Conservation (phyloP, 2,113 vertebrate genomes). For the Formicarius rufipectus region DNA sequence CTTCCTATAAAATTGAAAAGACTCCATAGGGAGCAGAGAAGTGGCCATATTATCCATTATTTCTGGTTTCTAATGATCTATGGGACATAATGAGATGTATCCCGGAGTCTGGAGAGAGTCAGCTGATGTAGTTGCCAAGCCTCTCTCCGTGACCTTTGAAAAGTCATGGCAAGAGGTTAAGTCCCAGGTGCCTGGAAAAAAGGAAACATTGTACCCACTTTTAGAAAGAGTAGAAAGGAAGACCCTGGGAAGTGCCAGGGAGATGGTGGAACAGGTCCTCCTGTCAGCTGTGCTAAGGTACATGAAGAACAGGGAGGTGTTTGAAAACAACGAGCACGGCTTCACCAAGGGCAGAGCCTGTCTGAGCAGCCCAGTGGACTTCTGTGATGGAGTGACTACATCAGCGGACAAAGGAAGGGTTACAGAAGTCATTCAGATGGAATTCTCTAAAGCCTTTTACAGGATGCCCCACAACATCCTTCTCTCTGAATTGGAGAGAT, state of each 20-base stretch:
- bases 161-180: neutral
- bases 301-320: accelerated
- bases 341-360: neutral
- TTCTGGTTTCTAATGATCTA: neutral
- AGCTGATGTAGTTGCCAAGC: neutral
- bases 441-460: neutral
- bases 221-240: neutral
- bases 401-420: neutral
- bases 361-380: neutral
- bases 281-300: neutral
- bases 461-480: neutral
- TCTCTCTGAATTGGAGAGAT: neutral
- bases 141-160: neutral
- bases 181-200: neutral
- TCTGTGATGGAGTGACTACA: neutral
- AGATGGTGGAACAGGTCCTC: neutral
- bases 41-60: neutral
- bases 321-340: neutral
- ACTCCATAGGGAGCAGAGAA: neutral
- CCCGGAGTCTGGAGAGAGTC: neutral
- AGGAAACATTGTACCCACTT: neutral
- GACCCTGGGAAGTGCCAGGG: accelerated
- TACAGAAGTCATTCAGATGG: neutral
- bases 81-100: neutral
- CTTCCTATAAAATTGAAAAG: neutral